Conservation (phyloP, 2,113 vertebrate species). For the Addax nasomaculatus region DNA sequence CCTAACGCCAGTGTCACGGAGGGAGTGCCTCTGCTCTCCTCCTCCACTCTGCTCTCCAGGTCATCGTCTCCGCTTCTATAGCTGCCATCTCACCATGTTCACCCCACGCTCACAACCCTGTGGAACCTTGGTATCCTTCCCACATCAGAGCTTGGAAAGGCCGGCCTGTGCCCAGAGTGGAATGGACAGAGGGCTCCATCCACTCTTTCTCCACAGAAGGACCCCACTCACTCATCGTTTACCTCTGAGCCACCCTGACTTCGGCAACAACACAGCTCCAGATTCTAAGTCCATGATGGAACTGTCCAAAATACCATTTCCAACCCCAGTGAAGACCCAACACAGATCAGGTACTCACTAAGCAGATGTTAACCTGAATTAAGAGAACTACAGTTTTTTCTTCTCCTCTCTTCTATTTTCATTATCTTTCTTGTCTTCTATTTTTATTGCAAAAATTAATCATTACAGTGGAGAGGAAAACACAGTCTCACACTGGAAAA, state of each 20-base stretch:
- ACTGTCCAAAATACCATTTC: neutral
- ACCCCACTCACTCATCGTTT: rapidly evolving
- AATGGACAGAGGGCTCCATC: neutral
- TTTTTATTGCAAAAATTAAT: neutral
- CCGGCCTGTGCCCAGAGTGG: neutral
- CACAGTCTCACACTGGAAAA: neutral
- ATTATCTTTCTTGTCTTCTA: neutral
- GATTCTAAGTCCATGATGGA: neutral
- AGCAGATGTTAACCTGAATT: neutral
- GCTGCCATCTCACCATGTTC: neutral
- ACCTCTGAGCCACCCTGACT: neutral
- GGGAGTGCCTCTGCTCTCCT: neutral
- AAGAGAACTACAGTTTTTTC: neutral
- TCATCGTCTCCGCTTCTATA: neutral
- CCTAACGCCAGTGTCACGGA: neutral
- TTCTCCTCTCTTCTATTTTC: neutral
- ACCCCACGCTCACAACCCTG: neutral
- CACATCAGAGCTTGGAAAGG: neutral
- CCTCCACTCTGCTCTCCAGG: neutral
- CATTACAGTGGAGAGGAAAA: neutral
- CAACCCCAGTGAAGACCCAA: neutral
- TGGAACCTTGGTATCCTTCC: neutral
- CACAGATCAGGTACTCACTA: no score
- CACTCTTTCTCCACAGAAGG: neutral
- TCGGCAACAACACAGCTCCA: neutral